A percentile compares a stretch with the other conserved stretches of the same genome.
These are phyloP conservation scores for Drosophila grimshawi DNA, from an alignment of 1,140 invertebrate species.

Conservation along the genomic window DNA sequence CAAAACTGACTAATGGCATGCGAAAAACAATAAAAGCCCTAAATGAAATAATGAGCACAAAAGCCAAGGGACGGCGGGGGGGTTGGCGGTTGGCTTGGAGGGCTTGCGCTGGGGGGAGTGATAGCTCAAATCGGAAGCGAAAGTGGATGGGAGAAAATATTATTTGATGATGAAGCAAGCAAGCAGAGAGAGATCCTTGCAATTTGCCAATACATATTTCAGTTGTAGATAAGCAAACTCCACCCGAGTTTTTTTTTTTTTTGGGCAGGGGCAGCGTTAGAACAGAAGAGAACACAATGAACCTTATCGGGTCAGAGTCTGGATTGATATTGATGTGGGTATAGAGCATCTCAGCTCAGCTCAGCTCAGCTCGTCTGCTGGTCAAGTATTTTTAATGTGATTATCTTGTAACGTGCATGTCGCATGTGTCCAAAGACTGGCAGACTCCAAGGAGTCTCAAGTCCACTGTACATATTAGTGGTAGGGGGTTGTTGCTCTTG, in stretches of 20 bases:
- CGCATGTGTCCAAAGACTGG: slow-evolving; percentile 48
- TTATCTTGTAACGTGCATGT: slow-evolving; percentile 81
- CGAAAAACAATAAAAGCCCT: slow-evolving; percentile 81
- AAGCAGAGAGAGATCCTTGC: slow-evolving; percentile 20
- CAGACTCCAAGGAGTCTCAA: slow-evolving; percentile 9
- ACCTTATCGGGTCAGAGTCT: slow-evolving; percentile 37
- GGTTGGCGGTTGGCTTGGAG: neutral
- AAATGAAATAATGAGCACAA: slow-evolving; percentile 76
- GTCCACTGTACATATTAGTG: neutral
- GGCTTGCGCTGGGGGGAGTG: slow-evolving; percentile 1
- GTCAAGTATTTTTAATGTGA: slow-evolving; percentile 77
- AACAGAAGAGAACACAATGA: neutral
- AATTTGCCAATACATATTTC: slow-evolving; percentile 44
- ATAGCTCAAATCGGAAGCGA: neutral
- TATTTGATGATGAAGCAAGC: slow-evolving; percentile 10
- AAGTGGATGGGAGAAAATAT: neutral
- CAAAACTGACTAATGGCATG: slow-evolving; percentile 81
- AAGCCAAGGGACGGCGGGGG: slow-evolving; percentile 17
- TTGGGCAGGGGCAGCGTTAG: neutral
- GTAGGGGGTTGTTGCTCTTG: slow-evolving; percentile 41
- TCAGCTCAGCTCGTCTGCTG: neutral
- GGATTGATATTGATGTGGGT: slow-evolving; percentile 49
- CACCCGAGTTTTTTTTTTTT: neutral
- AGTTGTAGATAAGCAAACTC: slow-evolving; percentile 17
- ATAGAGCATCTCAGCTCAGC: neutral